Conservation (phyloP, 2,113 vertebrate species). For the Pao palembangensis region DNA sequence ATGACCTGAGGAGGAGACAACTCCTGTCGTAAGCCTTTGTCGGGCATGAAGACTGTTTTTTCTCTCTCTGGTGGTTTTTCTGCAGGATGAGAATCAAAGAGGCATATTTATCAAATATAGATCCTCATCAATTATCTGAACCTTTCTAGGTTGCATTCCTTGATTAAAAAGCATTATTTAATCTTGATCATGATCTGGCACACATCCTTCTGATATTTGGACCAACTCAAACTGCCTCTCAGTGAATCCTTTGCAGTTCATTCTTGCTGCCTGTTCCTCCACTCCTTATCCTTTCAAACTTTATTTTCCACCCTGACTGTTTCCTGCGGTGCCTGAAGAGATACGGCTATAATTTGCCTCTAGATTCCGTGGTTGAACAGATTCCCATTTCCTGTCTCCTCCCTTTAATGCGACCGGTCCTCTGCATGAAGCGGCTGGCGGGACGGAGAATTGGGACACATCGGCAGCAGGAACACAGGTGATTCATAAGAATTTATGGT, state of each 20-base stretch:
- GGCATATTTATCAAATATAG: no score
- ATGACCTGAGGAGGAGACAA: slow-evolving; percentile 18
- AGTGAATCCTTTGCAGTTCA: slow-evolving; percentile 7
- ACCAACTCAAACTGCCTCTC: slow-evolving; percentile 7
- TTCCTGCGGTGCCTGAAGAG: slow-evolving; percentile 7
- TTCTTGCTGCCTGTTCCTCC: not conserved
- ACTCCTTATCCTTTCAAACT: slow-evolving; percentile 9
- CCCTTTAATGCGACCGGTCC: slow-evolving; percentile 13
- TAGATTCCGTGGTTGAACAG: slow-evolving; percentile 12
- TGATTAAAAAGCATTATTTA: no score
- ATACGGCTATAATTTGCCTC: slow-evolving; percentile 24
- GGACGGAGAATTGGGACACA: not conserved
- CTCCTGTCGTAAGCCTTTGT: slow-evolving; percentile 1
- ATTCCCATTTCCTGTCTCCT: slow-evolving; percentile 30
- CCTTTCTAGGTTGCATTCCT: no score
- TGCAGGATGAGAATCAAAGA: no score
- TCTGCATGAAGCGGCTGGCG: slow-evolving; percentile 21
- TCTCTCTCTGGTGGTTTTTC: not conserved
- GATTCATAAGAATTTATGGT: slow-evolving; percentile 19
- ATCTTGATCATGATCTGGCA: no score
- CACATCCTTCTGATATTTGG: not conserved
- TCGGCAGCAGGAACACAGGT: slow-evolving; percentile 12
- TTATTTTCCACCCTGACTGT: slow-evolving; percentile 10
- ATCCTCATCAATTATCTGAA: not conserved
- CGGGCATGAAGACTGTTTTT: not conserved